Evolutionary conservation across 2,888 invertebrate species (phyloP).

Genomic region (Eledona agricola): DNA sequence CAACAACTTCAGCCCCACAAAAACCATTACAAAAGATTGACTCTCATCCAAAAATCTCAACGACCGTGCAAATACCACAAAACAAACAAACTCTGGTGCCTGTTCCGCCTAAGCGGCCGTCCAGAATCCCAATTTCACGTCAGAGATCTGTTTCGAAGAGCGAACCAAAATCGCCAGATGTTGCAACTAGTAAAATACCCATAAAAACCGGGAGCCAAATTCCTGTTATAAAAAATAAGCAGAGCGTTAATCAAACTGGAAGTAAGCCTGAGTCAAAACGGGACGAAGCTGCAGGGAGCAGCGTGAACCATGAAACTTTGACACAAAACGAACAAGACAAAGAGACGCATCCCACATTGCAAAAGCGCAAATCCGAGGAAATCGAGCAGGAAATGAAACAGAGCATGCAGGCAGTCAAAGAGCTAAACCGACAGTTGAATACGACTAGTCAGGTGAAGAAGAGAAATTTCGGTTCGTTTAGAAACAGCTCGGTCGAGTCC

Average conservation of each 20-base stretch:
- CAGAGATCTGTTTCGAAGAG: slow-evolving; percentile 53
- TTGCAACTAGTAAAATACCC: slow-evolving; percentile 54
- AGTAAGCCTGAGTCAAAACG: slow-evolving; percentile 1
- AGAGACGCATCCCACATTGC: slow-evolving; percentile 2
- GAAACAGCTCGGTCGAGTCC: slow-evolving; percentile 58
- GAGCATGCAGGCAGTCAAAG: slow-evolving; percentile 45
- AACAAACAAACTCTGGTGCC: slow-evolving; percentile 51
- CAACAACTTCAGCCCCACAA: slow-evolving; percentile 13
- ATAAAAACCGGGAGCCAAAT: slow-evolving; percentile 41
- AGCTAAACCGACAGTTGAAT: slow-evolving; percentile 43
- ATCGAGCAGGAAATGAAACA: slow-evolving; percentile 46
- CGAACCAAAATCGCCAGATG: slow-evolving; percentile 48
- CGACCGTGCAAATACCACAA: slow-evolving; percentile 55
- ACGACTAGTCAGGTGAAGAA: slow-evolving; percentile 29
- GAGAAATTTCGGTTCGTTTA: slow-evolving; percentile 46
- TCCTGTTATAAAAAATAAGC: slow-evolving; percentile 31
- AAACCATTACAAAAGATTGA: slow-evolving; percentile 14
- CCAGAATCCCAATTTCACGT: slow-evolving; percentile 58
- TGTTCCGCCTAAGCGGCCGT: slow-evolving; percentile 49
- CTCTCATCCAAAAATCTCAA: slow-evolving; percentile 48
- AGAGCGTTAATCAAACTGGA: slow-evolving; percentile 3
- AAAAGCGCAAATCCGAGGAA: slow-evolving; percentile 38
- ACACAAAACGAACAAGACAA: slow-evolving; percentile 1
- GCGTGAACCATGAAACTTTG: background rate
- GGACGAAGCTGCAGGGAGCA: background rate